Evolutionary conservation across 1,140 invertebrate species (phyloP).

Genomic region (Hylyphantes graminicola): DNA sequence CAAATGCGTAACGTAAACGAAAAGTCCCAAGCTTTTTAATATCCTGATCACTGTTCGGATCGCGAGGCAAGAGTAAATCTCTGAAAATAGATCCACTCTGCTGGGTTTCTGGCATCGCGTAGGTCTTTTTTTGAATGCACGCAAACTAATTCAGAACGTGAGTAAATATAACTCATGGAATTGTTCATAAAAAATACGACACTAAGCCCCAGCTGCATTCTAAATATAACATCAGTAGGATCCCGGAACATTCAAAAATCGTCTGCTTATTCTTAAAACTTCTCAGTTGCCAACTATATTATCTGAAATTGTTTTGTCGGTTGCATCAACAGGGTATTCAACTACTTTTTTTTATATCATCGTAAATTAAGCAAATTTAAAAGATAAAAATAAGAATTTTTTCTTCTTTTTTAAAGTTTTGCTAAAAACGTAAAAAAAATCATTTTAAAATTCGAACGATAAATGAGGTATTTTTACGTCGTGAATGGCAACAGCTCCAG

Average conservation of each 20-base stretch:
- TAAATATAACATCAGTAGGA: conserved; percentile 26
- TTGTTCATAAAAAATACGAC: conserved; percentile 17
- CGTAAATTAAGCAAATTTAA: too few species aligned
- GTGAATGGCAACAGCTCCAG: too few species aligned
- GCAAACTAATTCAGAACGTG: conserved; percentile 23
- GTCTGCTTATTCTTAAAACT: neutral
- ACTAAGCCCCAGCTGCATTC: conserved; percentile 26
- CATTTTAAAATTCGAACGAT: too few species aligned
- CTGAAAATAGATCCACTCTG: conserved; percentile 48
- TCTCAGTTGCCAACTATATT: too few species aligned
- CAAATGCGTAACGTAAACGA: conserved; percentile 77
- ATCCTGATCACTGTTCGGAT: conserved; percentile 3
- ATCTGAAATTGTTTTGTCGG: too few species aligned
- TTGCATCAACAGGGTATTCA: too few species aligned
- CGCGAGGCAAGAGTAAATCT: conserved; percentile 42
- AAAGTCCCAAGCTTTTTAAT: conserved; percentile 19
- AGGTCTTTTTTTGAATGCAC: conserved; percentile 41
- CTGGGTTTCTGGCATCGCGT: conserved; percentile 45
- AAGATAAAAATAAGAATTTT: too few species aligned
- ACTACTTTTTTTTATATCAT: too few species aligned
- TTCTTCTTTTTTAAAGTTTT: too few species aligned
- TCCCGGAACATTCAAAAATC: neutral
- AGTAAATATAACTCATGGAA: conserved; percentile 43
- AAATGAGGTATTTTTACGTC: too few species aligned
- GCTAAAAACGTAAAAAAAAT: too few species aligned